A percentile compares a stretch with the other conserved stretches of the same genome.
Conservation (phyloP, 2,888 invertebrate species). For the Belgica antarctica region DNA sequence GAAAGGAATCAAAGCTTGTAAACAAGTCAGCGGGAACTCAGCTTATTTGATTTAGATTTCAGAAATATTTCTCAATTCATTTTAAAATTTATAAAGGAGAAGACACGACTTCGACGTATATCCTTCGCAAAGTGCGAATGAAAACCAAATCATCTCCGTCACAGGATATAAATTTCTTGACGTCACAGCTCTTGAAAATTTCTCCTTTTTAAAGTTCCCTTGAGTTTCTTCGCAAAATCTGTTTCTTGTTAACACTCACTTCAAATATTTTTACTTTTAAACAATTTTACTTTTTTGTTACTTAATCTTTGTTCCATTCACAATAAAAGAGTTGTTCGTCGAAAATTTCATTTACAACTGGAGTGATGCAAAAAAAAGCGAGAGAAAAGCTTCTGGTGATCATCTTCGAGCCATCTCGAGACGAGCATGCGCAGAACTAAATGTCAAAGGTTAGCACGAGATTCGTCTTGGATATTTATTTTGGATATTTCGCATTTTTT, state of each 20-base stretch:
- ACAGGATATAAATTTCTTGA: too few relatives aligned
- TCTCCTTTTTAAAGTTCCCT: not conserved
- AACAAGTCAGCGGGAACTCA: not conserved
- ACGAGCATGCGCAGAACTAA: not conserved
- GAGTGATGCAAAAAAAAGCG: not conserved
- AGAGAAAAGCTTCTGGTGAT: not conserved
- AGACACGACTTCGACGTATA: too few relatives aligned
- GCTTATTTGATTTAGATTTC: not conserved
- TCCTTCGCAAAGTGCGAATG: too few relatives aligned
- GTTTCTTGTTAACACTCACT: not conserved
- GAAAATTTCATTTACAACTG: slow-evolving; percentile 10
- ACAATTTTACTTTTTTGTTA: not conserved
- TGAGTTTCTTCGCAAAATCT: not conserved
- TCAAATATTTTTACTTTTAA: not conserved
- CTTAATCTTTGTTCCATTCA: too few relatives aligned
- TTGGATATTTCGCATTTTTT: too few relatives aligned
- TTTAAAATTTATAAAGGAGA: not conserved
- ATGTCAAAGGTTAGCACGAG: slow-evolving; percentile 21
- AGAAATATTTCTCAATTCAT: not conserved
- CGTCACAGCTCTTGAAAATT: not conserved
- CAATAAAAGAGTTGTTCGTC: not conserved
- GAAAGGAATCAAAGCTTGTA: too few relatives aligned
- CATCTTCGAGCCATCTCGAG: not conserved
- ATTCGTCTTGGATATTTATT: too few relatives aligned
- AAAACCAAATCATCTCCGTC: too few relatives aligned